Evolutionary conservation across 2,797 vertebrate genomes (phyloP).

Genomic region (Gallinago nigripennis): DNA sequence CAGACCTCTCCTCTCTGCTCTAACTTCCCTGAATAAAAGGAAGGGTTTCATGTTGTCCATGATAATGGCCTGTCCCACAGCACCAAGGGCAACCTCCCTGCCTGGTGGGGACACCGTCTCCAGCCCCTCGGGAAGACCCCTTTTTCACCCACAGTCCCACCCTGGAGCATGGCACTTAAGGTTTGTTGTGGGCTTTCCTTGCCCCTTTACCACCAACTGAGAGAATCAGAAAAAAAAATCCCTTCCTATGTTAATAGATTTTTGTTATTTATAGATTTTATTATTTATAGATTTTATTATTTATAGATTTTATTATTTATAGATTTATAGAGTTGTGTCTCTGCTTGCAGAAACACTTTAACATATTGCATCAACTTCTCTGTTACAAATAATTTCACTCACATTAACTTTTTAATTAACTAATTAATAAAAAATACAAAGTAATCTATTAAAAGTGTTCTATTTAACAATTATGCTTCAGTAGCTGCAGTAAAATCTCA

Average conservation of each 20-base stretch:
- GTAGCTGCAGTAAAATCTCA: rapidly evolving
- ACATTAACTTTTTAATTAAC: too few relatives aligned
- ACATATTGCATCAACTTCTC: not conserved
- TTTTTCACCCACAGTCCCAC: too few relatives aligned
- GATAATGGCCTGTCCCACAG: rapidly evolving
- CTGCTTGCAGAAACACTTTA: not conserved
- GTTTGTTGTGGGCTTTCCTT: not conserved
- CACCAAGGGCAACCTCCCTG: not conserved
- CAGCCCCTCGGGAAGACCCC: not conserved
- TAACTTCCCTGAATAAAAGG: not conserved
- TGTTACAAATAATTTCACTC: not conserved
- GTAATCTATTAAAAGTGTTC: not conserved
- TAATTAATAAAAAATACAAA: not conserved
- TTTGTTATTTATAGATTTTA: not conserved
- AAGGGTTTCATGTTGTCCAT: not conserved
- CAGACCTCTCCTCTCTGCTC: not conserved
- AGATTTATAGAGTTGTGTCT: not conserved
- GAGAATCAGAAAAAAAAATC: not conserved
- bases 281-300: not conserved
- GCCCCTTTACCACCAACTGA: not conserved
- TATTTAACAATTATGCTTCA: not conserved
- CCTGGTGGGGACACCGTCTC: not conserved
- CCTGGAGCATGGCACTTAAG: not conserved
- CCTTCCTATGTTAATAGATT: not conserved
- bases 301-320: not conserved